Percentiles rank a stretch among this genome's conserved stretches.
These are phyloP conservation scores for Platyscapa corneri DNA, from an alignment of 1,140 invertebrate genomes.

Conservation along the genomic window DNA sequence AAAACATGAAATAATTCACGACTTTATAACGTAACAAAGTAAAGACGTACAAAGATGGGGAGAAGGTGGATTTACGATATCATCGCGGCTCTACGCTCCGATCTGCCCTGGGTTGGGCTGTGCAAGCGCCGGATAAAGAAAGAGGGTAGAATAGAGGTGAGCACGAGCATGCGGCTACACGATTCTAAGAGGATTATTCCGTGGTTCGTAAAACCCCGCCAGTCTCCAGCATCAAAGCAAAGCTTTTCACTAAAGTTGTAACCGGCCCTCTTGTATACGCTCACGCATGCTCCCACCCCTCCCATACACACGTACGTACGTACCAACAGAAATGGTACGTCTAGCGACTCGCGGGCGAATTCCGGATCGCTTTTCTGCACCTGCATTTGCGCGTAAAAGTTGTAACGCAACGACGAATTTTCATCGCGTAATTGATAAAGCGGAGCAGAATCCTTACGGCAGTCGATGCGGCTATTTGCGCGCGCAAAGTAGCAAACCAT, in stretches of 20 bases:
- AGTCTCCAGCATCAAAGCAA: conserved; percentile 60
- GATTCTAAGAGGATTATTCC: conserved; percentile 65
- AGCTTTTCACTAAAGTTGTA: conserved; percentile 58
- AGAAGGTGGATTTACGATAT: conserved; percentile 33
- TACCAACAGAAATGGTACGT: neutral
- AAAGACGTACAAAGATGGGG: conserved; percentile 15
- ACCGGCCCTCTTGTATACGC: neutral
- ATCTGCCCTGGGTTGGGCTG: neutral
- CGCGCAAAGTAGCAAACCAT: no score
- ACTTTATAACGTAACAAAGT: conserved; percentile 12
- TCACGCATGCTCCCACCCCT: no score
- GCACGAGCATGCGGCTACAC: conserved; percentile 40
- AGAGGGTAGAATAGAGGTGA: neutral
- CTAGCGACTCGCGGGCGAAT: conserved; percentile 10
- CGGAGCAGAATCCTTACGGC: no score
- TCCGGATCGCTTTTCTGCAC: neutral
- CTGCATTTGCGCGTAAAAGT: no score
- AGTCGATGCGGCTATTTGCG: no score
- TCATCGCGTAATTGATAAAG: no score
- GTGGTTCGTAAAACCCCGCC: conserved; percentile 61
- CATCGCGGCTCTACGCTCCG: conserved; percentile 39
- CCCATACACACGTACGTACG: no score
- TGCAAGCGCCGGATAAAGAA: neutral
- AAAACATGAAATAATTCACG: conserved; percentile 6
- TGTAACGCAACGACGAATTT: no score